phyloP scores from a whole-genome alignment of 2,888 invertebrate species.

The Stenchaetothrips biformis region DNA sequence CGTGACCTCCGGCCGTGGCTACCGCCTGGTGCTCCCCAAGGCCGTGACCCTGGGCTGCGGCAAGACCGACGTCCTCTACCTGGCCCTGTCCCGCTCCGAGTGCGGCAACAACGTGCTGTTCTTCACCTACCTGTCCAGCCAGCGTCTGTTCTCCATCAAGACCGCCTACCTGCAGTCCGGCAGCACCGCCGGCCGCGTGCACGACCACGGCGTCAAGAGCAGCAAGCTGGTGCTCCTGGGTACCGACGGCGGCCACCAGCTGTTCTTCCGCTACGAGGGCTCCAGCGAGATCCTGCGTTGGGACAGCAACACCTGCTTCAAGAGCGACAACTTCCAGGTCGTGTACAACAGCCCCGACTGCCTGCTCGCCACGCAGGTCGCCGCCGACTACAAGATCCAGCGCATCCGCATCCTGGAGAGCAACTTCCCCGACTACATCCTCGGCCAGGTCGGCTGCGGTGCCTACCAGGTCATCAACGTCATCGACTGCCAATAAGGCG shows the following conservation, averaged over 20 bases:
- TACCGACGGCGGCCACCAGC: constrained; percentile 51
- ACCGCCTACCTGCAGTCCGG: constrained; percentile 48
- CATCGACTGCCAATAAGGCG: constrained; percentile 35
- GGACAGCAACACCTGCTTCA: constrained; percentile 50
- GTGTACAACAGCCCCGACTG: constrained; percentile 37
- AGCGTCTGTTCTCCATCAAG: constrained; percentile 59
- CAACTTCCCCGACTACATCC: constrained; percentile 48
- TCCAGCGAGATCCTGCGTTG: constrained; percentile 59
- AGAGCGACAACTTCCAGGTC: constrained; percentile 37
- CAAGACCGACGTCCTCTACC: constrained; percentile 60
- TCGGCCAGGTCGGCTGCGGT: constrained; percentile 58
- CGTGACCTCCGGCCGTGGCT: constrained; percentile 56
- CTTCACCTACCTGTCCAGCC: constrained; percentile 59
- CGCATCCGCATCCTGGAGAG: constrained; percentile 39
- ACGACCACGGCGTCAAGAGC: constrained; percentile 55
- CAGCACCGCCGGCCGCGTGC: constrained; percentile 35
- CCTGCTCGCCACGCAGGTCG: constrained; percentile 39
- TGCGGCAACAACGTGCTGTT: constrained; percentile 56
- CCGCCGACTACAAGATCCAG: constrained; percentile 38
- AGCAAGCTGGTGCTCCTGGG: constrained; percentile 56
- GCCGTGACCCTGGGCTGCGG: constrained; percentile 51
- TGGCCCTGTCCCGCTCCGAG: constrained; percentile 54
- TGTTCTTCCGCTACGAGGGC: constrained; percentile 45
- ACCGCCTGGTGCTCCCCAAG: constrained; percentile 59
- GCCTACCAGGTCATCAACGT: constrained; percentile 52